These are phyloP conservation scores for Pollimyrus isidori DNA, from an alignment of 2,113 vertebrate species.

Conservation along the genomic window DNA sequence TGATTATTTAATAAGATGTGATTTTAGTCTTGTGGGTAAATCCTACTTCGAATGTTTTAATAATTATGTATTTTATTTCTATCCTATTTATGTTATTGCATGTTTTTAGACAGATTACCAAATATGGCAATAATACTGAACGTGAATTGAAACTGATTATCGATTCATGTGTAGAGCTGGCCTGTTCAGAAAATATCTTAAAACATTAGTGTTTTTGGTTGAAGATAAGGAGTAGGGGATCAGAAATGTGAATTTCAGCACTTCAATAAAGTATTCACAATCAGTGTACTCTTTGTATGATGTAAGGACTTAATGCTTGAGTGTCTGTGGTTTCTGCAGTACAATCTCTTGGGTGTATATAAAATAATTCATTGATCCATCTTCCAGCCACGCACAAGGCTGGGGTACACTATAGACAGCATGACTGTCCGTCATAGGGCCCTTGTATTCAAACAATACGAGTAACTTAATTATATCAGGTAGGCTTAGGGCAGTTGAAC, in stretches of 20 bases:
- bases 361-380: background rate
- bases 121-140: background rate
- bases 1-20: background rate
- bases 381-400: background rate
- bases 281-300: background rate
- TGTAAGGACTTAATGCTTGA: background rate
- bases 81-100: background rate
- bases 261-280: background rate
- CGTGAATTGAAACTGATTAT: background rate
- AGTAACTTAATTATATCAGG: background rate
- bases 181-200: background rate
- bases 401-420: background rate
- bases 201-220: background rate
- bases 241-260: background rate
- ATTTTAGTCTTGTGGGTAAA: background rate
- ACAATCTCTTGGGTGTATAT: background rate
- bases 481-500: background rate
- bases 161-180: background rate
- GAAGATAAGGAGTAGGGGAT: background rate
- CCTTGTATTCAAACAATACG: background rate
- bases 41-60: background rate
- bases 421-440: background rate
- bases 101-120: background rate
- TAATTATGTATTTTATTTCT: background rate
- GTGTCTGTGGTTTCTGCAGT: background rate